These are phyloP conservation scores for Achlya flavicornis DNA, from an alignment of 2,888 invertebrate genomes.

Conservation along the genomic window DNA sequence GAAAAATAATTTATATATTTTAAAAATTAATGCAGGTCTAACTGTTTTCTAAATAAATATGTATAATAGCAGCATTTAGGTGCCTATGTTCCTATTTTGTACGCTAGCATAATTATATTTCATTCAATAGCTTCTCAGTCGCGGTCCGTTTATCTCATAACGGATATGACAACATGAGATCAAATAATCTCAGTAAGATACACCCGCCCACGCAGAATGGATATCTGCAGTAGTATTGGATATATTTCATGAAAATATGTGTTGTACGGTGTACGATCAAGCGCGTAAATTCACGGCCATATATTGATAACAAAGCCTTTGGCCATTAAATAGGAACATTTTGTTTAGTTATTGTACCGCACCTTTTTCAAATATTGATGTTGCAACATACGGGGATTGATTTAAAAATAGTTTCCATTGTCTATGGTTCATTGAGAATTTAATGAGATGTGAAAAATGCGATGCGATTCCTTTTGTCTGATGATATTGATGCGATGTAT, in stretches of 20 bases:
- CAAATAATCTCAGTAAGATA: slow-evolving; percentile 22
- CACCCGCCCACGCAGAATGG: not conserved
- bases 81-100: too few relatives aligned
- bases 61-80: too few relatives aligned
- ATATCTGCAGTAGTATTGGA: too few relatives aligned
- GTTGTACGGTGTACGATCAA: not conserved
- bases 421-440: slow-evolving; percentile 26
- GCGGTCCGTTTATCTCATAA: slow-evolving; percentile 47
- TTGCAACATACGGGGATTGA: not conserved
- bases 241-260: not conserved
- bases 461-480: slow-evolving; percentile 17
- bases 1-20: too few relatives aligned
- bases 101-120: slow-evolving; percentile 17
- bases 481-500: not conserved
- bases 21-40: too few relatives aligned
- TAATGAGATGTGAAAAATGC: slow-evolving; percentile 28
- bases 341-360: slow-evolving; percentile 3
- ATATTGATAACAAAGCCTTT: not conserved
- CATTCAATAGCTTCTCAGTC: slow-evolving; percentile 49
- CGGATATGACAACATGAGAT: slow-evolving; percentile 54
- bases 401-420: slow-evolving; percentile 6
- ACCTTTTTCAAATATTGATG: slow-evolving; percentile 6
- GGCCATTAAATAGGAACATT: not conserved
- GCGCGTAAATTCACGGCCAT: not conserved
- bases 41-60: too few relatives aligned